Base-by-base conservation (phyloP, 1,140 invertebrate genomes). In the Drosophila nebulosa region DNA sequence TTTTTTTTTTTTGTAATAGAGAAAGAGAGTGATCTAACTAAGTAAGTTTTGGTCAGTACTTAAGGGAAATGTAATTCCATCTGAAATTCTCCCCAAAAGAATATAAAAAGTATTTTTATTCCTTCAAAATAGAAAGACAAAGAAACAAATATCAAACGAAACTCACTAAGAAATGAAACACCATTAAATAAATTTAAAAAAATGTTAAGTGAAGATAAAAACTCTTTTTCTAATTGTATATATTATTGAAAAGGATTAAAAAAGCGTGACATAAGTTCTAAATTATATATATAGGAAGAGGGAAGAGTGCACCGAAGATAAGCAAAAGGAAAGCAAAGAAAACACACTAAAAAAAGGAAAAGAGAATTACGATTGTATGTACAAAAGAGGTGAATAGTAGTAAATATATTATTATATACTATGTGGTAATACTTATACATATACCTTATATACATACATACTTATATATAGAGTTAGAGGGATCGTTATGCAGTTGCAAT, bases 241-340 rank as follows among this genome's bases (percentile, higher is more conserved):
- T 74, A 74, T 66, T 74, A 71, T 30, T 55, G 39, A 46, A 52
- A 53, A 64, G 14, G 62, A 70, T 46, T n/a, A n/a, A 46, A 51
- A 74, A 74, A 74, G 71, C 71, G 71, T 74, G 71, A 56, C 71
- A 74, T 74, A 74, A 60, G 71, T 74, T 74, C 71, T 74, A 74
- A 74, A 74, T 74, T 74, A 74, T 36, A 73, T 74, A 66, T 74
- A 66, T 66, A 74, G 71, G 35, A 55, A 74, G 35, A 58, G 18
- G 4, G 18, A 21, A 46, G 10, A 46, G 16, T 39, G 36, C 36
- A 39, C 36, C 9, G 36, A 32, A 36, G 14, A 18, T 16, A 30
- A 30, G 30, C 6, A 30, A 7, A 14, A 27, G 12, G 4, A 52
- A 52, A 30, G 18, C 42, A 46, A 18, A 53, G 16, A 2, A 46